Evolutionary conservation across 2,797 vertebrate genomes (phyloP).

Genomic region (Urosaurus nigricauda): DNA sequence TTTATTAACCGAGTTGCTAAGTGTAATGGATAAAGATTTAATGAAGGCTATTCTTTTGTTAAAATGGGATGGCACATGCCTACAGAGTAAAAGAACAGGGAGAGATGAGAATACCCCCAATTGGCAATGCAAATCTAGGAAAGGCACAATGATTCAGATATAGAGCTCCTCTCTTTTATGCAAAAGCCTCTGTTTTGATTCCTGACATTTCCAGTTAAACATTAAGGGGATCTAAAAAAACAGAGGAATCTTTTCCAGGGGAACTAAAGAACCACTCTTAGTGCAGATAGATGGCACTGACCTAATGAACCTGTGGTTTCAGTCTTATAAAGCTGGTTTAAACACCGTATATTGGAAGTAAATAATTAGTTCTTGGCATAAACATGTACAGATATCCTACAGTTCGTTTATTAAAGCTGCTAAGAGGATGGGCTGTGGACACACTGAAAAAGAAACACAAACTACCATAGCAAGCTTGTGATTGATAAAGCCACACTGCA

Average conservation of each 20-base stretch:
- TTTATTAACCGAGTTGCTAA: neutral
- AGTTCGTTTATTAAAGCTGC: neutral
- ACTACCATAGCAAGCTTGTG: neutral
- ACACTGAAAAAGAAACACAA: neutral
- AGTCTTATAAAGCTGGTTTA: neutral
- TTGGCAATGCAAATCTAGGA: accelerated
- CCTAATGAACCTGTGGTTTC: neutral
- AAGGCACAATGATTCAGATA: neutral
- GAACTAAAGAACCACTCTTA: neutral
- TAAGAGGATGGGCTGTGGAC: neutral
- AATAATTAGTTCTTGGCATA: neutral
- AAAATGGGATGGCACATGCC: neutral
- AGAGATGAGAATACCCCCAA: neutral
- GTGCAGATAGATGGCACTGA: no score
- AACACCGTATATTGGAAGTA: neutral
- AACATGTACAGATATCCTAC: neutral
- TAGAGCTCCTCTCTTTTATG: neutral
- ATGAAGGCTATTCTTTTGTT: neutral
- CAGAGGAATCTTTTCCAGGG: neutral
- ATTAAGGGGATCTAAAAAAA: neutral
- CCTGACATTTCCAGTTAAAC: neutral
- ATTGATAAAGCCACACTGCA: no score
- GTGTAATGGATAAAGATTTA: neutral
- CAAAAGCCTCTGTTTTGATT: neutral
- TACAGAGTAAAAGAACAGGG: neutral